Percentiles rank a stretch among this genome's conserved stretches.
These are phyloP conservation scores for Drosophila navojoa DNA, from an alignment of 1,140 invertebrate genomes.

Conservation along the genomic window DNA sequence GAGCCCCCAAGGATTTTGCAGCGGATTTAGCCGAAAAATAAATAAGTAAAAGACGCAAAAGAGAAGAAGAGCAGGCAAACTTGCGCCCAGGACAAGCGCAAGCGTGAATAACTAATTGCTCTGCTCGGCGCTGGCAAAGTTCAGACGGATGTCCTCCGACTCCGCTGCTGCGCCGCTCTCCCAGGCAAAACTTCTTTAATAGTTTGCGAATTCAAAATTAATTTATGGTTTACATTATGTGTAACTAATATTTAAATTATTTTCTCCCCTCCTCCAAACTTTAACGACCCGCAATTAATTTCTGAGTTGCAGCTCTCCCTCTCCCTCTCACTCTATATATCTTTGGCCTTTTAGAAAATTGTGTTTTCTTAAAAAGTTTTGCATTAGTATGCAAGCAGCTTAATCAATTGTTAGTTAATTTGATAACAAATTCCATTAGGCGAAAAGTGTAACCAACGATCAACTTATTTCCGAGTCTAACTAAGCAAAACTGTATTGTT, in stretches of 20 bases:
- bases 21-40: constrained; percentile 11
- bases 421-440: constrained; percentile 69
- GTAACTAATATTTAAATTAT: constrained; percentile 82
- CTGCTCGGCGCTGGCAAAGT: constrained; percentile 47
- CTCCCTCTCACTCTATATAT: not conserved
- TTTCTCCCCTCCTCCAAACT: constrained; percentile 32
- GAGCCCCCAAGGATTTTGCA: constrained; percentile 25
- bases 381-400: constrained; percentile 63
- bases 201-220: constrained; percentile 80
- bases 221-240: constrained; percentile 82
- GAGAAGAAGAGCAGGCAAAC: constrained; percentile 17
- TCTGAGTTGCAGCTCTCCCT: constrained; percentile 14
- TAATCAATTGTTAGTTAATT: constrained; percentile 65
- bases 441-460: constrained; percentile 24
- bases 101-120: constrained; percentile 84
- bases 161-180: not conserved
- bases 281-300: constrained; percentile 76
- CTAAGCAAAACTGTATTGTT: constrained; percentile 33
- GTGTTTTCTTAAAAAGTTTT: constrained; percentile 67
- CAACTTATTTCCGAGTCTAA: constrained; percentile 52
- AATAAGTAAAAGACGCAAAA: not conserved
- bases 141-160: constrained; percentile 54
- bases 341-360: constrained; percentile 50
- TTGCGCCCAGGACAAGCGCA: constrained; percentile 64
- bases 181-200: constrained; percentile 68